phyloP scores from a whole-genome alignment of 2,888 invertebrate species.

The Hirtodrosophila confusa region DNA sequence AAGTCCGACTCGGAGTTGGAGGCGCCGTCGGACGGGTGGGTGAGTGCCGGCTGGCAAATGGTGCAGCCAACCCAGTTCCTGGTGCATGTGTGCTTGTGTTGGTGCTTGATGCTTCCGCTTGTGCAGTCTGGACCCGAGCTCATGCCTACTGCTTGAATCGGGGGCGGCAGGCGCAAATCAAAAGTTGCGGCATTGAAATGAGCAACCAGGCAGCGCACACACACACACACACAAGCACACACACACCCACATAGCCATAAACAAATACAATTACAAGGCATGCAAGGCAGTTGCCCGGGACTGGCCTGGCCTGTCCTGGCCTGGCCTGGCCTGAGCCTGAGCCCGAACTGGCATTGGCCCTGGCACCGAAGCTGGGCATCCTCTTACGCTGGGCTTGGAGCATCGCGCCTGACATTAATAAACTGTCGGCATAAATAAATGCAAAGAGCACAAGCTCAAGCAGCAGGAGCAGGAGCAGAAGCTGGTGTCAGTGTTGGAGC shows the following conservation, averaged over 20 bases:
- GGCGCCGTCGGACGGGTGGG: constrained; percentile 7
- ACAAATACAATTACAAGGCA: constrained; percentile 79
- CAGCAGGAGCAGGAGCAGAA: constrained; percentile 19
- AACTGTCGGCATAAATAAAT: constrained; percentile 81
- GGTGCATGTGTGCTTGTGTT: constrained; percentile 13
- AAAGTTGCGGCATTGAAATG: constrained; percentile 69
- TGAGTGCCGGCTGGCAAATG: constrained; percentile 16
- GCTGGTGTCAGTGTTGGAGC: constrained; percentile 15
- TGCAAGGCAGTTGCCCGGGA: constrained; percentile 25
- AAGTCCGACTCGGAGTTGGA: constrained; percentile 19
- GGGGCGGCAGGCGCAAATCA: constrained; percentile 53
- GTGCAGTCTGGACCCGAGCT: constrained; percentile 11
- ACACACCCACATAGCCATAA: constrained; percentile 50
- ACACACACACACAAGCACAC: constrained; percentile 16
- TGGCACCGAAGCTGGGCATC: constrained; percentile 28
- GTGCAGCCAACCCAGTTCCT: constrained; percentile 30
- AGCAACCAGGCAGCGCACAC: constrained; percentile 30
- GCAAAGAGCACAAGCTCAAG: constrained; percentile 37
- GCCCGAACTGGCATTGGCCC: background rate
- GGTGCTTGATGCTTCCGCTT: constrained; percentile 36
- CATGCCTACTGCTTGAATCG: background rate
- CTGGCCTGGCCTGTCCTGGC: background rate
- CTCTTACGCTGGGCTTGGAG: constrained; percentile 33
- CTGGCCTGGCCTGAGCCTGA: background rate
- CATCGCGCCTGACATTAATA: constrained; percentile 71